phyloP scores from a whole-genome alignment of 2,797 vertebrate genomes.

The Ceryle rudis region DNA sequence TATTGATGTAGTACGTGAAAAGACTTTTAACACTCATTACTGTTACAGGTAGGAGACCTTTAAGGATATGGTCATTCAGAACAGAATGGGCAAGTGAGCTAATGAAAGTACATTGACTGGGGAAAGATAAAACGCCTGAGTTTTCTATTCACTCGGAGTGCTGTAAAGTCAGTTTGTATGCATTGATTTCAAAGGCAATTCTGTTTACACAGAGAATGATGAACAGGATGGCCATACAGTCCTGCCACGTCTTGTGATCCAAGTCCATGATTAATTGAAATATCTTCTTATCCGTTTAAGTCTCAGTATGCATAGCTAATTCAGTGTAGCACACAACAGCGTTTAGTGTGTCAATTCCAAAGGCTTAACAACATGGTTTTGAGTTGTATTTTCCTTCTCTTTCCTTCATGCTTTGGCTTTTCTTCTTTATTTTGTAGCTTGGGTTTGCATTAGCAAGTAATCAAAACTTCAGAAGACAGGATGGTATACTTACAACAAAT shows the following conservation, averaged over 20 bases:
- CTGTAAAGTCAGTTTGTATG: conserved; percentile 32
- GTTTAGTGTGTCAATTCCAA: not conserved
- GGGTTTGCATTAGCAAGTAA: not conserved
- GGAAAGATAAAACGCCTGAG: conserved; percentile 32
- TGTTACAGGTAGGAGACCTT: not conserved
- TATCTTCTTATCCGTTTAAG: conserved; percentile 21
- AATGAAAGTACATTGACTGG: conserved; percentile 4
- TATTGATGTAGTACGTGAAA: conserved; percentile 1
- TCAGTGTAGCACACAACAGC: not conserved
- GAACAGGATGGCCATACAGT: conserved; percentile 20
- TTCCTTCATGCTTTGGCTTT: conserved; percentile 10
- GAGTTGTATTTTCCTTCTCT: not conserved
- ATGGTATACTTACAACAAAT: not conserved
- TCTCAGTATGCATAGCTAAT: conserved; percentile 15
- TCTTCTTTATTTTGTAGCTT: not conserved
- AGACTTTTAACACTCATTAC: not conserved
- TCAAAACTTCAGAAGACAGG: not conserved
- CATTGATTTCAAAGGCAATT: conserved; percentile 44
- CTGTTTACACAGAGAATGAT: conserved; percentile 35
- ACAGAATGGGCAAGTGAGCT: not conserved
- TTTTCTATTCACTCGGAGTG: not conserved
- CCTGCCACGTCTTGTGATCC: conserved; percentile 30
- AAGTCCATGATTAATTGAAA: conserved; percentile 46
- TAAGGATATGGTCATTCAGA: not conserved
- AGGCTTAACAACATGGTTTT: not conserved